Evolutionary conservation across 2,113 vertebrate species (phyloP).

Genomic region (Plotosus lineatus): DNA sequence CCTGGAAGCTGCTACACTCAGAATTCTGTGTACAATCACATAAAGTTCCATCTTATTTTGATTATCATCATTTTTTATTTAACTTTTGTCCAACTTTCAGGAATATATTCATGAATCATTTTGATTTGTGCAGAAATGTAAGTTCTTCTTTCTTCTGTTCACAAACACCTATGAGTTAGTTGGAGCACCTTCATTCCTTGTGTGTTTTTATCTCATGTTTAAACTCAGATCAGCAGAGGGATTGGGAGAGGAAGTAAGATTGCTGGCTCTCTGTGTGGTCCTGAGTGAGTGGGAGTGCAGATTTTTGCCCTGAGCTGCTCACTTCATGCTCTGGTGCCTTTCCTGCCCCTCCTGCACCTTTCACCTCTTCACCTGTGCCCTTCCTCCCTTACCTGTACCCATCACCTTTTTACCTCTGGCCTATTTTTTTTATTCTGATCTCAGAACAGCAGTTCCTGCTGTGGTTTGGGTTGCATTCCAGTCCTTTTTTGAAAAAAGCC

Average conservation of each 20-base stretch:
- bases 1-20: neutral
- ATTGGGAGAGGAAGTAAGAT: constrained; percentile 65
- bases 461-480: constrained; percentile 5
- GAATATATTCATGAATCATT: neutral
- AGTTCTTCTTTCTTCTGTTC: neutral
- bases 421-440: constrained; percentile 24
- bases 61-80: neutral
- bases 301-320: constrained; percentile 71
- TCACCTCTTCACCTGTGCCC: constrained; percentile 57
- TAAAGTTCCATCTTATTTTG: neutral
- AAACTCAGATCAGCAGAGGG: constrained; percentile 55
- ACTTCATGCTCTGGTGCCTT: constrained; percentile 76
- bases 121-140: neutral
- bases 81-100: neutral
- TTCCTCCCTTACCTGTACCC: constrained; percentile 18
- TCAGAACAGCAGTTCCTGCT: neutral
- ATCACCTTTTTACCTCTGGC: constrained; percentile 31
- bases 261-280: constrained; percentile 82
- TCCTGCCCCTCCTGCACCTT: constrained; percentile 54
- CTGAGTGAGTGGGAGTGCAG: constrained; percentile 69
- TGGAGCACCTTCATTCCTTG: constrained; percentile 26
- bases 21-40: neutral
- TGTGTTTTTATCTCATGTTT: constrained; percentile 54
- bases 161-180: constrained; percentile 24
- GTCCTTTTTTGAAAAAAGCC: neutral